Evolutionary conservation across 2,113 vertebrate species (phyloP).

Genomic region (Synodontis membranacea): DNA sequence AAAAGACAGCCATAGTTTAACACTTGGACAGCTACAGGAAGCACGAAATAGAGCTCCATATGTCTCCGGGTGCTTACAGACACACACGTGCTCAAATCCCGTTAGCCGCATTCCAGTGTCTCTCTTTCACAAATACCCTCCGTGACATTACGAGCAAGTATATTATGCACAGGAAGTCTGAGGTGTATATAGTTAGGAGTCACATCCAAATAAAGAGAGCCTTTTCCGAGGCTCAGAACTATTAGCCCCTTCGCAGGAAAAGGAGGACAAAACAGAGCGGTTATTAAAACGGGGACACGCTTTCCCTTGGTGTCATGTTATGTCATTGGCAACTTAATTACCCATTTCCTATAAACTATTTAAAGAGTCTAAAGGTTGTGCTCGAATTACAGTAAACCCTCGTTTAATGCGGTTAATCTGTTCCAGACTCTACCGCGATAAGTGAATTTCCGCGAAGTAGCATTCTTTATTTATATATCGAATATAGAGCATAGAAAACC

Average conservation of each 20-base stretch:
- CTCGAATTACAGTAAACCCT: too few species aligned
- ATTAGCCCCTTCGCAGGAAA: neutral
- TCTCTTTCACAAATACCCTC: neutral
- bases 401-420: too few species aligned
- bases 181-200: neutral
- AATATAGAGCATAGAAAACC: too few species aligned
- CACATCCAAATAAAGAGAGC: neutral
- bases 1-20: conserved; percentile 22
- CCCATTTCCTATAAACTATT: neutral
- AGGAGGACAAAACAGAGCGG: neutral
- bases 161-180: neutral
- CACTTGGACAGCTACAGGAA: conserved; percentile 15
- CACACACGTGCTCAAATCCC: neutral
- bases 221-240: neutral
- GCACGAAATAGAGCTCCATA: neutral
- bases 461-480: too few species aligned
- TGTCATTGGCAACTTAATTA: too few species aligned
- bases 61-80: neutral
- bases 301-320: neutral
- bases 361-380: too few species aligned
- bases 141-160: neutral
- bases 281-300: neutral
- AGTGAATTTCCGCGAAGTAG: too few species aligned
- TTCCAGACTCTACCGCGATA: too few species aligned
- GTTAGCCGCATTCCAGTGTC: neutral